Evolutionary conservation across 2,797 vertebrate genomes (phyloP), one percentile per base, ranked within the genome.

Genomic region (Glossophaga mutica): DNA sequence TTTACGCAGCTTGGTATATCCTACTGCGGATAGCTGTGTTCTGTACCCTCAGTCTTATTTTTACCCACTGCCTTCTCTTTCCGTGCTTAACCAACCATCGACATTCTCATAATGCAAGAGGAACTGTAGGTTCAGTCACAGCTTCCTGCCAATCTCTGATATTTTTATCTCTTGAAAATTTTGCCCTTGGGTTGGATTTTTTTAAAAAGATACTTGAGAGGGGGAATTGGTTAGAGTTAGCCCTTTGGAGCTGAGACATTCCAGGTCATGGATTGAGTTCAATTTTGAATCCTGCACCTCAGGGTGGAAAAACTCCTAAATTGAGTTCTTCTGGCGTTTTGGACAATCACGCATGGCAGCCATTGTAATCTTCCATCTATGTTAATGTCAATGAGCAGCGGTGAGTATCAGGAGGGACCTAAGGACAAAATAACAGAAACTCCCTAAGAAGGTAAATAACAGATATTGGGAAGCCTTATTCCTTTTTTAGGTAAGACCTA

Each of bases 291-390:
- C 34, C 37, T n/a, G 34, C 1, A 62, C 19, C 59, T 48, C 57
- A 21, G 42, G 39, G 44, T 29, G 62, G 26, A 4, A 42, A 84
- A 68, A 15, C 67, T 37, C 3, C 2, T 50, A 22, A 59, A 29
- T 2, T 16, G 42, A 48, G 46, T 70, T 50, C 0, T 29, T 5
- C 34, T 26, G 26, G 29, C 22, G 12, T 70, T 71, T 34, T 21
- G 34, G 34, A 6, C 34, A 42, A 6, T n/a, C 0, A 8, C 7
- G 8, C 16, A 9, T 0, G 24, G 12, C 0, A 32, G 24, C 57
- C 10, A 7, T 10, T 76, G 18, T 22, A 19, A 24, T n/a, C 16
- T 34, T 19, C 10, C 16, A 11, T 11, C 12, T 77, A 59, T 42
- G 34, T 59, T 62, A 34, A 29, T 32, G 16, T 70, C 21, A 50